phyloP scores from a whole-genome alignment of 2,113 vertebrate species.

The Melierax canorus region DNA sequence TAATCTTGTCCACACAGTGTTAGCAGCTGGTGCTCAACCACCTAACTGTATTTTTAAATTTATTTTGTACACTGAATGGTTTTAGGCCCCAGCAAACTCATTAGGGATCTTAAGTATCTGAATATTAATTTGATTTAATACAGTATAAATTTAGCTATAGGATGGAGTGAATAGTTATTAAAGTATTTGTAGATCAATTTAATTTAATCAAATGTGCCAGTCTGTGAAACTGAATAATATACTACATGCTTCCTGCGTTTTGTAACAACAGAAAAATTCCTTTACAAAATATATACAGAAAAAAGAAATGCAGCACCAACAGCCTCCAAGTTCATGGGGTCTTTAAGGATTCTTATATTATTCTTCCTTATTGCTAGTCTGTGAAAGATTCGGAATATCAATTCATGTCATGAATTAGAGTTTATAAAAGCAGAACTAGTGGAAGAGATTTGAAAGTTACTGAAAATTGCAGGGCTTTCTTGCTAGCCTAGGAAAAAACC shows the following conservation, averaged over 20 bases:
- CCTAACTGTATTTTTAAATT: not conserved
- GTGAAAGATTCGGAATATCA: not conserved
- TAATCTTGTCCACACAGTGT: not conserved
- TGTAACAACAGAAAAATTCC: not conserved
- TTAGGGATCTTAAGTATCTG: not conserved
- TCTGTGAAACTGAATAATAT: not conserved
- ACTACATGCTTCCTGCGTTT: not conserved
- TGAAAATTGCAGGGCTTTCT: not conserved
- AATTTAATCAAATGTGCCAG: not conserved
- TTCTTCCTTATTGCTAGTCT: not conserved
- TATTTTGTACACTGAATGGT: not conserved
- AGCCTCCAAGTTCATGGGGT: not conserved
- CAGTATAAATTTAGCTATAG: not conserved
- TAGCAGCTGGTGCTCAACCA: not conserved
- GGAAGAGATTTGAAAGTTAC: not conserved
- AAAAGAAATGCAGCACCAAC: not conserved
- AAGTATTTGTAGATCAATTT: not conserved
- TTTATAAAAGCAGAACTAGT: not conserved
- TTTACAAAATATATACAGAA: not conserved
- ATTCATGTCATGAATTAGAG: not conserved
- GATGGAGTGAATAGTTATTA: not conserved
- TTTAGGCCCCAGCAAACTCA: not conserved
- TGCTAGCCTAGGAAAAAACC: not conserved
- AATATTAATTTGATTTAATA: not conserved
- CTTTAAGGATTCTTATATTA: not conserved